Percentiles rank a stretch among this genome's conserved stretches.
These are phyloP conservation scores for Ornithorhynchus anatinus DNA, from an alignment of 2,113 vertebrate species.

Conservation along the genomic window DNA sequence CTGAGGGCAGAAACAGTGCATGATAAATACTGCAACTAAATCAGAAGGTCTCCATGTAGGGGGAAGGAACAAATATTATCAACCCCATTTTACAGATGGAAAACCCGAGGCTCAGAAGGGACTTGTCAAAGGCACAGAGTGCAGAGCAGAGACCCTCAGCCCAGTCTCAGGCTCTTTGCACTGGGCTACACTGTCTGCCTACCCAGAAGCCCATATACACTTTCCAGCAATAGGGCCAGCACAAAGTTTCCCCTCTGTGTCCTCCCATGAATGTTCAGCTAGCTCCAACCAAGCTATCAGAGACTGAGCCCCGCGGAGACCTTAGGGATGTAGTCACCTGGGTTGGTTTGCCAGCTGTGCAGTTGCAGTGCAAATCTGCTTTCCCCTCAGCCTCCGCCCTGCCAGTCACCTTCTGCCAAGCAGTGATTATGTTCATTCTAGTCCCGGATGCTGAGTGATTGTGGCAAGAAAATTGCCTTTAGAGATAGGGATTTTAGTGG, in stretches of 20 bases:
- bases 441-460: conserved; percentile 66
- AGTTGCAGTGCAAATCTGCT: conserved; percentile 58
- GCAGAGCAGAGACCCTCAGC: not conserved
- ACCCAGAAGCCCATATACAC: too few species aligned
- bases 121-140: not conserved
- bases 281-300: not conserved
- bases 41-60: too few species aligned
- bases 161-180: too few species aligned
- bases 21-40: too few species aligned
- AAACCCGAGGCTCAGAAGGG: not conserved
- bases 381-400: conserved; percentile 40
- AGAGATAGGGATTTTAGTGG: conserved; percentile 66
- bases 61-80: too few species aligned
- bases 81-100: not conserved
- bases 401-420: conserved; percentile 57
- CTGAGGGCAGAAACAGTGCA: too few species aligned
- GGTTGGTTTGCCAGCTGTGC: conserved; percentile 20
- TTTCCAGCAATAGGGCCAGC: too few species aligned
- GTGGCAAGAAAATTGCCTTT: conserved; percentile 72
- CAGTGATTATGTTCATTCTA: conserved; percentile 68
- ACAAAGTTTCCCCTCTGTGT: not conserved
- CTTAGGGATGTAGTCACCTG: rapidly evolving
- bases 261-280: not conserved
- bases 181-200: too few species aligned
- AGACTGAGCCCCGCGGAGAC: not conserved